Evolutionary conservation across 2,797 vertebrate species (phyloP), one percentile per base, ranked within the genome.

Genomic region (Pipistrellus pipistrellus): DNA sequence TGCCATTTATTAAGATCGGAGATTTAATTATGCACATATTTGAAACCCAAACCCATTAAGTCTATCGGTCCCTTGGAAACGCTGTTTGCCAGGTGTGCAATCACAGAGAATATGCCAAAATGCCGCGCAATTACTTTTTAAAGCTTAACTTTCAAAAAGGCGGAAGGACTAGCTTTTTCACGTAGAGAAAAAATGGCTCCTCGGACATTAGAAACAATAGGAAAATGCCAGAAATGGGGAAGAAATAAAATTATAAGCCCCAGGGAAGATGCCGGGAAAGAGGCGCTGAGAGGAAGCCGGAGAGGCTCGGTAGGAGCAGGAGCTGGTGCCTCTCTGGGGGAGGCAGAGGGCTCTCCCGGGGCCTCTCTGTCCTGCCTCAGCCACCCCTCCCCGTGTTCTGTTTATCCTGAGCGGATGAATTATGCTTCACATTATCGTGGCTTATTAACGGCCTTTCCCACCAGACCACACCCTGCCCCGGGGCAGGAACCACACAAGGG

Each of bases 21-120:
- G 95, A 88, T 96, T 84, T 94, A 93, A 96, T 96, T 90, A 90
- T 73, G 73, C 77, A 51, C 73, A 53, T 85, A 95, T 94, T 55
- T 87, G 85, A 95, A 96, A 82, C 48, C n/a, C 6, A 75, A 93
- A 59, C 35, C 38, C 62, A 17, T 78, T 75, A 91, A 91, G 81
- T 80, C 81, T 76, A 32, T 68, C 62, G 64, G 85, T 90, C 90
- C 85, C 91, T 90, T 91, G 91, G 84, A 96, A 97, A 88, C 48
- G 89, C 84, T 46, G 8, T 88, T 93, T 94, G 81, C 89, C 77
- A 95, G 84, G 88, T 93, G 71, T 83, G 90, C 35, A 68, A 64
- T 95, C 44, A 51, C 21, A 38, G 73, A 71, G n/a, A 73, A 91
- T 73, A 76, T 51, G 66, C 94, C 81, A 35, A 94, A 92, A 90